Evolutionary conservation across 2,888 invertebrate species (phyloP), one percentile per base, ranked within the genome.

Genomic region (Philereme vetulata): DNA sequence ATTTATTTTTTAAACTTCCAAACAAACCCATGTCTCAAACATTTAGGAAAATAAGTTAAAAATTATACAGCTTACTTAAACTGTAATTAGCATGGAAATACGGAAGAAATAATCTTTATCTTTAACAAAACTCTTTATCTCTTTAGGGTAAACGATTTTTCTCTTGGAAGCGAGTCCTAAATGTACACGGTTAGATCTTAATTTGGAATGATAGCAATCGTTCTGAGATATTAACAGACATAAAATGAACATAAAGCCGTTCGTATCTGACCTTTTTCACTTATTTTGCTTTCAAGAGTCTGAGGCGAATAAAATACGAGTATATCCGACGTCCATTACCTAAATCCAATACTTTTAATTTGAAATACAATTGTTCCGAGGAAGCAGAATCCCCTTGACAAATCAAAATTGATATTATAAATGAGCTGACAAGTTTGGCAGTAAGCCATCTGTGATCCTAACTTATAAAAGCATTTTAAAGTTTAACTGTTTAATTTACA

Each of bases 191-290:
- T 67, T 55, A 69, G 55, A 61, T 71, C 62, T 63, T 65, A 64
- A 60, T 65, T 60, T 57, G 47, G 46, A 42, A 56, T 54, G 58
- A 54, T 64, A 64, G 48, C 44, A 54, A 62, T 70, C 67, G 64
- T 67, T 51, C 57, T 55, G 60, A 70, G 66, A 72, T 74, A 75
- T 71, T 68, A 72, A 66, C 56, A 62, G 64, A 70, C 62, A 68
- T 71, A 72, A 72, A 71, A 77, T 68, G 56, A 64, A 61, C 58
- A 56, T 60, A 60, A 68, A 71, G 65, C 52, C 44, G 53, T 32
- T 45, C 34, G 52, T 59, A 56, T 54, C 54, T 49, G 51, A 60
- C 58, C 61, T 65, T 62, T 21, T 60, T 44, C 53, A 45, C 56
- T 56, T 45, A 56, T 62, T 63, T 62, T 50, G 58, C 54, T 46